phyloP scores from a whole-genome alignment of 2,797 vertebrate species.

The Echeneis naucrates region DNA sequence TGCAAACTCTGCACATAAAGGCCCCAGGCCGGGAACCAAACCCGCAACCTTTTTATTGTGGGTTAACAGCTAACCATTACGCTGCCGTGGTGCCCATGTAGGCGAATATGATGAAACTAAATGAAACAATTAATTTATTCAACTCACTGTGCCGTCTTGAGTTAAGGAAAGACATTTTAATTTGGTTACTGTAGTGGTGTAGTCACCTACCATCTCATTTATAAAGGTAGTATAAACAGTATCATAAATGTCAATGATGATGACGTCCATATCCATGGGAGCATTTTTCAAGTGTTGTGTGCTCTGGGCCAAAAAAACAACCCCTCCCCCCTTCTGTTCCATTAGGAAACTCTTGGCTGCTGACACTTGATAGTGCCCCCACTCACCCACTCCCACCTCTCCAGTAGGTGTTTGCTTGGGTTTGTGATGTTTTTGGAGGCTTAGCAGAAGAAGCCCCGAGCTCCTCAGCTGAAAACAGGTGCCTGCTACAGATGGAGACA shows the following conservation, averaged over 20 bases:
- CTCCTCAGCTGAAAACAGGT: not conserved
- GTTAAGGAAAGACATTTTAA: not conserved
- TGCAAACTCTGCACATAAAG: too few relatives aligned
- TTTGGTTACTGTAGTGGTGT: not conserved
- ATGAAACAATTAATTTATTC: not conserved
- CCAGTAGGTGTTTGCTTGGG: not conserved
- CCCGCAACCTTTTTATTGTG: too few relatives aligned
- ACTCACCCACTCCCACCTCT: too few relatives aligned
- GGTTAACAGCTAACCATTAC: too few relatives aligned
- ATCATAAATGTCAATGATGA: not conserved
- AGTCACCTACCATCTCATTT: not conserved
- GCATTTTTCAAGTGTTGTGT: not conserved
- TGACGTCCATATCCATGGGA: not conserved
- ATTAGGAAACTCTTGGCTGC: slow-evolving; percentile 32
- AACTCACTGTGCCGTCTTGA: not conserved
- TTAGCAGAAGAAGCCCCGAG: not conserved
- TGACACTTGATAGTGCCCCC: too few relatives aligned
- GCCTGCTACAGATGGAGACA: not conserved
- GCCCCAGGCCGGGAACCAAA: too few relatives aligned
- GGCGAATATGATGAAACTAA: not conserved
- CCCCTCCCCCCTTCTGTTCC: slow-evolving; percentile 5
- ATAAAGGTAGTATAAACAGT: not conserved
- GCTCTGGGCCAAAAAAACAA: not conserved
- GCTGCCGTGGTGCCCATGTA: not conserved
- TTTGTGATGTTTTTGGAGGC: not conserved